A percentile compares a stretch with the other conserved stretches of the same genome.
These are phyloP conservation scores for Gambusia affinis DNA, from an alignment of 2,113 vertebrate genomes.

Conservation along the genomic window DNA sequence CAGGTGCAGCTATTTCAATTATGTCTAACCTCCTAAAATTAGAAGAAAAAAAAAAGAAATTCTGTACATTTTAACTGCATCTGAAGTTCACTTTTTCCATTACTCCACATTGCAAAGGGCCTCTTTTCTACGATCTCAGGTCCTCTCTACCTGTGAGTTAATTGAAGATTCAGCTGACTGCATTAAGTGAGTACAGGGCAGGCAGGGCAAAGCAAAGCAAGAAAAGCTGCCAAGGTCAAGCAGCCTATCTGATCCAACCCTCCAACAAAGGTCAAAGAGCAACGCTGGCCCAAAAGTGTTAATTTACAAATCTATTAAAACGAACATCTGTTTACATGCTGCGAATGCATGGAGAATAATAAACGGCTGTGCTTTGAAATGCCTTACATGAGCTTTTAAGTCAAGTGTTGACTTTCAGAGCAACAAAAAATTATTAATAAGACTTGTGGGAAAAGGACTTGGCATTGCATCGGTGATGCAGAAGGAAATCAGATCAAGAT, in stretches of 20 bases:
- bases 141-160: constrained; percentile 25
- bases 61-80: background rate
- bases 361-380: constrained; percentile 28
- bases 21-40: background rate
- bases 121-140: constrained; percentile 30
- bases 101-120: constrained; percentile 28
- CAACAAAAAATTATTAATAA: constrained; percentile 26
- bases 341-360: constrained; percentile 32
- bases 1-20: background rate
- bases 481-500: constrained; percentile 36
- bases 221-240: constrained; percentile 48
- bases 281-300: constrained; percentile 30
- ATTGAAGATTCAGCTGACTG: constrained; percentile 52
- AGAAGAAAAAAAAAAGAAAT: background rate
- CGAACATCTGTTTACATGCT: constrained; percentile 39
- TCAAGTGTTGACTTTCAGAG: background rate
- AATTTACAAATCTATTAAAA: constrained; percentile 31
- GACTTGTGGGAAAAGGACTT: constrained; percentile 16
- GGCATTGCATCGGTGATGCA: constrained; percentile 10
- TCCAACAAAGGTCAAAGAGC: constrained; percentile 28
- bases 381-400: constrained; percentile 30
- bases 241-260: constrained; percentile 36
- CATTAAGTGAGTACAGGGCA: constrained; percentile 56
- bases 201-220: constrained; percentile 39
- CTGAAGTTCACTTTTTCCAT: constrained; percentile 17